Percentiles rank a stretch among this genome's conserved stretches.
Conservation (phyloP, 2,113 vertebrate genomes). For the Tachycineta bicolor region DNA sequence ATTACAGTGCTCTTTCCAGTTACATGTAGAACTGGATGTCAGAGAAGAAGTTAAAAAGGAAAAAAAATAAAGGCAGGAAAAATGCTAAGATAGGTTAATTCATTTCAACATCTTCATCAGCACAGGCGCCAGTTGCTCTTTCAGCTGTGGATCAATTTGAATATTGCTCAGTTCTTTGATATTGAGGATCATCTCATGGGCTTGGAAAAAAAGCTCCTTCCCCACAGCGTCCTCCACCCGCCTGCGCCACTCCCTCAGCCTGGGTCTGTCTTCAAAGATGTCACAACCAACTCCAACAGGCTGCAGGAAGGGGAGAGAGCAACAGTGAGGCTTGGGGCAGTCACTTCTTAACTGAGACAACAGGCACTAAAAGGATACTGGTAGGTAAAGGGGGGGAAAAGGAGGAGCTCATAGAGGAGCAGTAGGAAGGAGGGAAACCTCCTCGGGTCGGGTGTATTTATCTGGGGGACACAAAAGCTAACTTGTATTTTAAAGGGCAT, state of each 20-base stretch:
- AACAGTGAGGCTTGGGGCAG: not conserved
- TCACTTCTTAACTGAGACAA: not conserved
- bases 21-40: not conserved
- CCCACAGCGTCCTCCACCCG: constrained; percentile 80
- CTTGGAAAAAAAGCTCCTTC: constrained; percentile 79
- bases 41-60: not conserved
- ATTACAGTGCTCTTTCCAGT: not conserved
- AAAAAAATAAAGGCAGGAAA: not conserved
- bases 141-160: constrained; percentile 49
- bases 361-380: not conserved
- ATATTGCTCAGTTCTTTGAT: constrained; percentile 62
- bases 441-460: fast-evolving
- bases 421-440: not conserved
- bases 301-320: constrained; percentile 62
- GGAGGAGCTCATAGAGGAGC: not conserved
- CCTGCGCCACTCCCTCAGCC: constrained; percentile 81
- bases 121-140: constrained; percentile 68
- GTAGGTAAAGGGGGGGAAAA: not conserved
- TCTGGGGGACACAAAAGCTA: not conserved
- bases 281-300: constrained; percentile 78
- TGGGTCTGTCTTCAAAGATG: constrained; percentile 74
- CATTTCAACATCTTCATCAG: constrained; percentile 75
- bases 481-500: not conserved
- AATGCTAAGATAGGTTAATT: not conserved
- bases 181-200: constrained; percentile 73